Base-by-base conservation (phyloP, 2,888 invertebrate species). In the Meganola albula region DNA sequence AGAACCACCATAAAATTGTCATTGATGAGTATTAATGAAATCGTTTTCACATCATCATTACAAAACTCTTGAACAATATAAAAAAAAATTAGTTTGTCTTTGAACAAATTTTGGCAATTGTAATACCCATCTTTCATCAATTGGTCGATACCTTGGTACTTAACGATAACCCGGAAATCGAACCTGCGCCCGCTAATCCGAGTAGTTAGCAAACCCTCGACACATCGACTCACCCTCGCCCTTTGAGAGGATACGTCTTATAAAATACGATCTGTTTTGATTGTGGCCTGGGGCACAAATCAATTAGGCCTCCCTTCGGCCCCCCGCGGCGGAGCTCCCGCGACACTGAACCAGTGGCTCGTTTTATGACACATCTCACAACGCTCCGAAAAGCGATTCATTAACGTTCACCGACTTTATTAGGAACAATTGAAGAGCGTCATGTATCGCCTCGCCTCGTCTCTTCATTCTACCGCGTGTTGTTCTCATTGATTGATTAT, bases 251-350 rank as follows among this genome's bases (percentile, higher is more conserved):
- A 80, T 84, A 76, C 74, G 71, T 84, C 85, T 84, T 85, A 83
- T 85, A 85, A 85, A 85, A 83, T 84, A 84, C 85, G 86, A 86
- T 85, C 85, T 86, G 86, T 87, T 87, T 87, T 87, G 85, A 86
- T 85, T 87, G 84, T 85, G 83, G 86, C 87, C 86, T 76, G 79
- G 83, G 86, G 86, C 86, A 83, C 86, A 84, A 84, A 86, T 85
- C 87, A 85, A 86, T 85, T 85, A 87, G 84, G 77, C 61, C 45
- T 66, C 62, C 79, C 75, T 66, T 52, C 49, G 73, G 67, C 69
- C 75, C 62, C 78, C 76, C 68, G 74, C 60, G 58, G 75, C 59
- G 73, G 44, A 34, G 46, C 66, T 55, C 58, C 67, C 69, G 68
- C 75, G 74, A 80, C 80, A 80, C 74, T 74, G 75, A 73, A 69